Base-by-base conservation (phyloP, 2,797 vertebrate species). In the Meda fulgida region DNA sequence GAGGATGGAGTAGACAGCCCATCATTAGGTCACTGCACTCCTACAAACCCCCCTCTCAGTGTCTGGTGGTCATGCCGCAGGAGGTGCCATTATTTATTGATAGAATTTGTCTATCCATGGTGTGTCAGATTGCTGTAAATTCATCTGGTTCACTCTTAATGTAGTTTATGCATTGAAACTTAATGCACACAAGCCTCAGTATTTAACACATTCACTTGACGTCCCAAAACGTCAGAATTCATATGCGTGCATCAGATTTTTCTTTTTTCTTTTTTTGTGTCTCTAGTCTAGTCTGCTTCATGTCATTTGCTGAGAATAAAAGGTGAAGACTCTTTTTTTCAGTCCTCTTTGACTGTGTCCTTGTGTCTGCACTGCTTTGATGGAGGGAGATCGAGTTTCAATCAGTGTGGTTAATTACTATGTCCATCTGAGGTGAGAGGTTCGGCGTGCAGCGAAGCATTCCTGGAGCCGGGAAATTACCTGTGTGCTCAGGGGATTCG, bases 351-450 rank as follows among this genome's bases (percentile, higher is more conserved):
- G 19, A 76, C 77, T 29, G 80, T 88, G 87, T 83, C 81, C 82
- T 83, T 83, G 84, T 36, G 84, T 90, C 86, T 48, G 87, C 86
- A 87, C 65, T 40, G 19, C 84, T 89, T 87, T 90, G 93, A 93
- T 70, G 90, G 91, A 81, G 75, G 86, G 87, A 89, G 89, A 90
- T 91, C 75, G 85, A 91, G 92, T 89, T 93, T 91, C 90, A 92
- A 91, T 94, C 92, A 92, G 88, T 89, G 85, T 91, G 90, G 89
- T 92, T 96, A 94, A 95, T 95, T 94, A 93, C 92, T 91, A 89
- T 91, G 90, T 92, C 90, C 90, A 86, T 78, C 89, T 53, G 91
- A 94, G 91, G 91, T 92, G 92, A 92, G 87, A 89, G 90, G 89
- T 86, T 87, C 88, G 85, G 86, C 85, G 38, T 63, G 89, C 58